Percentiles rank a stretch among this genome's conserved stretches.
These are phyloP conservation scores for Epizoanthus fatuus DNA, from an alignment of 92 coral and sea anemone species.

Conservation along the genomic window DNA sequence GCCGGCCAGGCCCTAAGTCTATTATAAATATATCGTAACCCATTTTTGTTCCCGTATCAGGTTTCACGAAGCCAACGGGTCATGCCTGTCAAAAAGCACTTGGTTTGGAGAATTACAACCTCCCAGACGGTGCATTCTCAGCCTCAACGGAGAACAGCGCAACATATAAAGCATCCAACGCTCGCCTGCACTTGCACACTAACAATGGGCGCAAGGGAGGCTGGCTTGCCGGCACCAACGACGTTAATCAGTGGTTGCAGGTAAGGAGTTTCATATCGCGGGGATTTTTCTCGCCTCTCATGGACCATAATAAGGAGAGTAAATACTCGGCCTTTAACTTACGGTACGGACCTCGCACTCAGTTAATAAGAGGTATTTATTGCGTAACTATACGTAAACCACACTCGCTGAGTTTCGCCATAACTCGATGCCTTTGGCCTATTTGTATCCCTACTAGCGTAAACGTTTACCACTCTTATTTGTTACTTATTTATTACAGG, in stretches of 20 bases:
- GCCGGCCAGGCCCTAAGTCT: too few species aligned
- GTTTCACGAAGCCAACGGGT: not conserved
- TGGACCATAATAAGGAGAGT: not conserved
- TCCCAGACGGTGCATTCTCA: conserved; percentile 7
- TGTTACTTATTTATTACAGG: not conserved
- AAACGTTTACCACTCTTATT: not conserved
- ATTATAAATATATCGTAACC: too few species aligned
- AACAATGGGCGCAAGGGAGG: not conserved
- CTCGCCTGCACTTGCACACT: conserved; percentile 21
- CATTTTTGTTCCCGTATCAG: not conserved
- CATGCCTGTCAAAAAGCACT: conserved; percentile 18
- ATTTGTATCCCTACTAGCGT: not conserved
- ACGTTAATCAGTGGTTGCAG: conserved; percentile 14
- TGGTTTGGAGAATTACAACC: conserved; percentile 1
- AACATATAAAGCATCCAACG: not conserved
- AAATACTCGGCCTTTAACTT: not conserved
- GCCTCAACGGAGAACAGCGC: not conserved
- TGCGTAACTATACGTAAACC: too few species aligned
- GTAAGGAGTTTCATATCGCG: not conserved
- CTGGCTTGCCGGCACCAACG: not conserved
- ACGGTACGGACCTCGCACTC: not conserved
- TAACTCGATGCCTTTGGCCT: not conserved
- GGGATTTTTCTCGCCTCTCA: not conserved
- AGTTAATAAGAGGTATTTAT: not conserved
- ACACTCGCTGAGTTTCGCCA: not conserved